These are phyloP conservation scores for Drosophila picticornis DNA, from an alignment of 2,888 invertebrate genomes.

Conservation along the genomic window DNA sequence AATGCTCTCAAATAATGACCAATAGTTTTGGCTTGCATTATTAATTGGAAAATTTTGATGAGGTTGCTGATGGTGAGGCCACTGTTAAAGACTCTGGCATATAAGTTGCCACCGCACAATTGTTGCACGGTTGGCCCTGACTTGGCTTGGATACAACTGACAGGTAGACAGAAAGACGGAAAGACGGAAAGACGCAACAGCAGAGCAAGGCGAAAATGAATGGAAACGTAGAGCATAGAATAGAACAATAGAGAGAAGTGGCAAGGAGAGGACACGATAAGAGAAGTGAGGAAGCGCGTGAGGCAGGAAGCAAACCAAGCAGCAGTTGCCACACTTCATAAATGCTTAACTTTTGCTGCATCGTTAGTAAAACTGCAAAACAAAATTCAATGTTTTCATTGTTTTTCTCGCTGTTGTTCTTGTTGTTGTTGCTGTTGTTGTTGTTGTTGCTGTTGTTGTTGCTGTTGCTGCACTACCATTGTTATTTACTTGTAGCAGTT, in stretches of 20 bases:
- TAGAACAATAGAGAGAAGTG: neutral
- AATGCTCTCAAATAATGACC: neutral
- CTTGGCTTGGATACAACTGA: constrained; percentile 2
- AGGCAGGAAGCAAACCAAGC: neutral
- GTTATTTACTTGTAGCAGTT: constrained; percentile 28
- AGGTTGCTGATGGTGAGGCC: neutral
- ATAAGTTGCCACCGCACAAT: neutral
- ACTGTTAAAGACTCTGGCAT: neutral
- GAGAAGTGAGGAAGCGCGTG: neutral
- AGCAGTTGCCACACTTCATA: constrained; percentile 45
- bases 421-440: neutral
- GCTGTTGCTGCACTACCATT: constrained; percentile 41
- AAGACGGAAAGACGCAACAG: neutral
- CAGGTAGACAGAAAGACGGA: neutral
- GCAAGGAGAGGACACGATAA: neutral
- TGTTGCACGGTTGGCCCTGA: neutral
- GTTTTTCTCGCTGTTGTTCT: neutral
- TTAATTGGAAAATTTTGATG: neutral
- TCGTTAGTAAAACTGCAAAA: constrained; percentile 27
- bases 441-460: constrained; percentile 16
- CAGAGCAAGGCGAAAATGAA: constrained; percentile 2
- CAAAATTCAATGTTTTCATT: constrained; percentile 31
- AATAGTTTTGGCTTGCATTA: neutral
- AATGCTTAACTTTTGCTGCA: constrained; percentile 31
- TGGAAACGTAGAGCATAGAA: neutral